Evolutionary conservation across 1,140 invertebrate genomes (phyloP), one percentile per base, ranked within the genome.

Genomic region (Uloborus diversus): DNA sequence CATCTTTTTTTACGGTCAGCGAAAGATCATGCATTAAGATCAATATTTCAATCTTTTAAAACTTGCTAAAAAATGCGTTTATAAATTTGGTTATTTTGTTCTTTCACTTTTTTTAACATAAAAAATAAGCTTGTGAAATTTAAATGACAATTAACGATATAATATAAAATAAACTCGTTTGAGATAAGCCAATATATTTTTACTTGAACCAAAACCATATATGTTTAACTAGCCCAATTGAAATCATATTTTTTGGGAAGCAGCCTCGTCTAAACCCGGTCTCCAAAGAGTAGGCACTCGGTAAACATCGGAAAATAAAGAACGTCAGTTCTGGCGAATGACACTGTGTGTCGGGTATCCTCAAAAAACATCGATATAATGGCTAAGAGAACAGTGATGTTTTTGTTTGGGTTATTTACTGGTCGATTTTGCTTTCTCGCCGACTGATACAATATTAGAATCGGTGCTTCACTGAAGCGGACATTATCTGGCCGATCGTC

Each of bases 361-460:
- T 47, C 32, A 14, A 25, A 70, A 57, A 49, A 70, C 68, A 70
- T 70, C 68, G 32, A 70, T 70, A 70, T 57, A 70, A 70, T 70
- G 68, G 51, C 68, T 70, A 57, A 70, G 30, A 70, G 49, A 53
- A 70, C 68, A 70, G 49, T 37, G 51, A 53, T 57, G 57, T 70
- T 70, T 70, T 70, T 70, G 51, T 70, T 70, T 57, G 51, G 32
- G 51, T 59, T 70, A 53, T 70, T 70, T 70, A 57, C 68, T 70
- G 68, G 68, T 70, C 68, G 68, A 70, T 70, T 70, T 57, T 70
- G 68, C 68, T 57, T 70, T 57, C 68, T 57, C 68, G 68, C 49
- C 47, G 68, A 70, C 49, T 20, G 68, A 70, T 56, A 70, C 68
- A 70, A 70, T 70, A 70, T 70, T 70, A 70, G 68, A 70, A 57